phyloP scores from a whole-genome alignment of 2,113 vertebrate species.

The Lipophrys pholis region DNA sequence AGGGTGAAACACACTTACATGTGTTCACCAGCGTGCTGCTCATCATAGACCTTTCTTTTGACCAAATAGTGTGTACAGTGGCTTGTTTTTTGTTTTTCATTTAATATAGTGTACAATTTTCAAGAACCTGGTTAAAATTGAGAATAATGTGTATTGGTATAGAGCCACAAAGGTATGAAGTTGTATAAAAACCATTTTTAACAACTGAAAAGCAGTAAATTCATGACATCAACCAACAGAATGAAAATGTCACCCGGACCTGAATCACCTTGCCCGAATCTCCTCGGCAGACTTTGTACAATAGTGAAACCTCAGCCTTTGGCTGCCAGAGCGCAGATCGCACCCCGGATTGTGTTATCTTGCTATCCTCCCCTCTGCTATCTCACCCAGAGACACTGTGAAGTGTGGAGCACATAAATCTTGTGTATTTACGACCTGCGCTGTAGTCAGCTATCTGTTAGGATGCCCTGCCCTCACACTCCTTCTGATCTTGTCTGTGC shows the following conservation, averaged over 20 bases:
- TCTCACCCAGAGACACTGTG: constrained; percentile 68
- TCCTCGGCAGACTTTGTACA: constrained; percentile 41
- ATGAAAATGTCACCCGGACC: constrained; percentile 28
- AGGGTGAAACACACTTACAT: too few species aligned
- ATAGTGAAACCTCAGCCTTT: constrained; percentile 26
- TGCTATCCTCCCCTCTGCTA: constrained; percentile 52
- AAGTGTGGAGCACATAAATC: constrained; percentile 76
- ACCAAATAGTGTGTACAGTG: too few species aligned
- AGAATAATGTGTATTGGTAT: too few species aligned
- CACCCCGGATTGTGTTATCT: constrained; percentile 55
- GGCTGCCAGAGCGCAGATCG: constrained; percentile 54
- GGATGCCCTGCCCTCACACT: constrained; percentile 60
- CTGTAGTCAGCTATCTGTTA: constrained; percentile 84
- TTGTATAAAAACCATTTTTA: too few species aligned
- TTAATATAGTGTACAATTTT: too few species aligned
- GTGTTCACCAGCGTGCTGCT: too few species aligned
- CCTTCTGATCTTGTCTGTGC: constrained; percentile 71
- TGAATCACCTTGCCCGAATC: constrained; percentile 27
- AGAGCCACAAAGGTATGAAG: too few species aligned
- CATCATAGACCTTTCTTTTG: too few species aligned
- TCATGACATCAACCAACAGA: not conserved
- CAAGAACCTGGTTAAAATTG: too few species aligned
- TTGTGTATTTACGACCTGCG: constrained; percentile 79
- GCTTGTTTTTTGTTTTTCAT: too few species aligned
- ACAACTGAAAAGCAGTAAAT: too few species aligned